phyloP scores from a whole-genome alignment of 2,113 vertebrate genomes.

The Carlito syrichta region DNA sequence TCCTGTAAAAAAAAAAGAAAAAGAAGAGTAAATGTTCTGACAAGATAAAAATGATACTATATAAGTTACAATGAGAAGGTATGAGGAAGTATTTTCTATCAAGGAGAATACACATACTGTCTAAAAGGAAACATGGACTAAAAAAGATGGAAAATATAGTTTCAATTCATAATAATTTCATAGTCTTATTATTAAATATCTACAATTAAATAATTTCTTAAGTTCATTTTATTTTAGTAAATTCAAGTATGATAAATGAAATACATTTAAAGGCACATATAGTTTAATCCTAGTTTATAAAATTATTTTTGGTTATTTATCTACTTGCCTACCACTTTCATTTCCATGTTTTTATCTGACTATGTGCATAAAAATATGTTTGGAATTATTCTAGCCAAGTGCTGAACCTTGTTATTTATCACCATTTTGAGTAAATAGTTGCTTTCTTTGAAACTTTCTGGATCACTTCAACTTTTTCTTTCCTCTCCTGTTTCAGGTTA shows the following conservation, averaged over 20 bases:
- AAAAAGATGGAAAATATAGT: neutral
- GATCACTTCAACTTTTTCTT: neutral
- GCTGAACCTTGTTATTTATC: neutral
- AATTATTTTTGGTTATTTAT: neutral
- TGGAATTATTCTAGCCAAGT: neutral
- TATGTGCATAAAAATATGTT: neutral
- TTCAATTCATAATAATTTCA: neutral
- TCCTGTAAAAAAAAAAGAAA: neutral
- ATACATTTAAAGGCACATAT: neutral
- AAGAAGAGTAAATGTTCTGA: neutral
- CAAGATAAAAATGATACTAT: neutral
- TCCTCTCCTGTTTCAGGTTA: neutral
- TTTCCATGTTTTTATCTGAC: neutral
- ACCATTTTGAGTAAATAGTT: neutral
- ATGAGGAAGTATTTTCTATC: neutral
- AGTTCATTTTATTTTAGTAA: neutral
- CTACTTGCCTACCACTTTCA: neutral
- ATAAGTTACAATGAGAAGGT: neutral
- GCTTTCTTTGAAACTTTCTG: neutral
- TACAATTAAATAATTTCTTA: neutral
- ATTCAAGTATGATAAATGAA: neutral
- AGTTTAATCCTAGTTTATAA: neutral
- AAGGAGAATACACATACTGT: neutral
- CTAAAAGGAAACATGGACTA: neutral
- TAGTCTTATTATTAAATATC: neutral